A percentile compares a stretch with the other conserved stretches of the same genome.
These are phyloP conservation scores for Delia radicum DNA, from an alignment of 1,140 invertebrate genomes.

Conservation along the genomic window DNA sequence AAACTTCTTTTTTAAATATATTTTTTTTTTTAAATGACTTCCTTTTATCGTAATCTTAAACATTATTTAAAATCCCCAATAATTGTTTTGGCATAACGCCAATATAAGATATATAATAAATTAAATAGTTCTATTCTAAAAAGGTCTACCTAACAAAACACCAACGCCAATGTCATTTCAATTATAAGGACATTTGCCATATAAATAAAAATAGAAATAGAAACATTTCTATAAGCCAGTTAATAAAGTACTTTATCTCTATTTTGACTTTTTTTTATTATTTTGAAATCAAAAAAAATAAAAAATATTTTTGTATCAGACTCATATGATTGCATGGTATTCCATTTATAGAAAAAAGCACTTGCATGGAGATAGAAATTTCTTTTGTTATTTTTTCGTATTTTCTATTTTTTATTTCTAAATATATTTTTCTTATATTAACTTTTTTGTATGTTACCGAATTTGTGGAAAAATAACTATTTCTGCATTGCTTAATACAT, in stretches of 20 bases:
- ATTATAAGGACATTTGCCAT: background rate
- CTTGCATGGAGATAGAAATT: too few relatives aligned
- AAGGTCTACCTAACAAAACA: background rate
- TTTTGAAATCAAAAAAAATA: background rate
- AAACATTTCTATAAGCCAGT: background rate
- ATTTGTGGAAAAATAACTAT: too few relatives aligned
- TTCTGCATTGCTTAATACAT: too few relatives aligned
- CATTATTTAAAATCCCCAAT: background rate
- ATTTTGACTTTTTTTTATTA: background rate
- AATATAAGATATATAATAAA: background rate
- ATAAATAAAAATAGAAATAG: background rate
- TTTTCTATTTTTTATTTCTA: too few relatives aligned
- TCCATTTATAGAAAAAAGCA: too few relatives aligned
- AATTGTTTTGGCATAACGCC: background rate
- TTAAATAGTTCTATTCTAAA: background rate
- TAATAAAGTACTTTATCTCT: background rate
- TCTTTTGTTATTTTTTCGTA: too few relatives aligned
- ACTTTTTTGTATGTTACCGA: too few relatives aligned
- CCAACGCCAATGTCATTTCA: conserved; percentile 3
- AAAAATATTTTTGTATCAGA: background rate
- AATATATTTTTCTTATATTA: too few relatives aligned
- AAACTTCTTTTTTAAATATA: too few relatives aligned
- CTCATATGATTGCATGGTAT: background rate
- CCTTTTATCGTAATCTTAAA: too few relatives aligned
- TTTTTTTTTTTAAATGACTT: too few relatives aligned